phyloP scores from a whole-genome alignment of 2,888 invertebrate species.

The Xestia sexstrigata region DNA sequence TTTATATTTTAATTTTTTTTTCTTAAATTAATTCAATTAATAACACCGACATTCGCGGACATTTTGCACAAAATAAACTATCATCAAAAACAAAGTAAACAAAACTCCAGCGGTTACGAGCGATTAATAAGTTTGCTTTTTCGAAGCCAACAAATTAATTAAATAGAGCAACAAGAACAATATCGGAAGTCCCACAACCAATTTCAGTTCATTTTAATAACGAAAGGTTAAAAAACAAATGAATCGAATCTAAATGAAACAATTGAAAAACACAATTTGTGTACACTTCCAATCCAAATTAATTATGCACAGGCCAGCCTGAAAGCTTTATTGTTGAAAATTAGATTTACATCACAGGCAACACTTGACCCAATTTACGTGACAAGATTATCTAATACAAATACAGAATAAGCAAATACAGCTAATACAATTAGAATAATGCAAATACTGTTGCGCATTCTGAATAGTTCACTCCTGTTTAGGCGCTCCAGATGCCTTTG shows the following conservation, averaged over 20 bases:
- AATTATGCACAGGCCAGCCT: conserved; percentile 21
- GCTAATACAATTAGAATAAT: conserved; percentile 39
- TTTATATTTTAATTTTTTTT: no score
- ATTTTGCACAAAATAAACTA: not conserved
- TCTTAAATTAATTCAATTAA: not conserved
- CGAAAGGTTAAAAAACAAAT: conserved; percentile 28
- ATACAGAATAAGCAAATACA: conserved; percentile 16
- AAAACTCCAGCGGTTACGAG: not conserved
- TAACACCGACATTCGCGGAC: not conserved
- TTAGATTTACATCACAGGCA: conserved; percentile 44
- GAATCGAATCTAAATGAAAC: conserved; percentile 24
- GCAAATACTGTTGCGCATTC: conserved; percentile 27
- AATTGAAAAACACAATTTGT: conserved; percentile 52
- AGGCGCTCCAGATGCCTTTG: not conserved
- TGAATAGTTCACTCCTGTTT: conserved; percentile 14
- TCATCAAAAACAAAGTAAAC: not conserved
- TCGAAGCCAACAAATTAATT: not conserved
- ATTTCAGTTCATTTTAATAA: conserved; percentile 57
- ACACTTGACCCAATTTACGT: conserved; percentile 40
- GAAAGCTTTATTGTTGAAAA: conserved; percentile 47
- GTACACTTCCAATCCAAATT: conserved; percentile 30
- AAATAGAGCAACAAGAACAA: conserved; percentile 14
- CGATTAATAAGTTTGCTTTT: not conserved
- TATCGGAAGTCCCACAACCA: conserved; percentile 10
- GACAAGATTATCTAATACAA: conserved; percentile 34